Percentiles rank a stretch among this genome's conserved stretches.
These are phyloP conservation scores for Excalfactoria chinensis DNA, from an alignment of 2,113 vertebrate genomes.

Conservation along the genomic window DNA sequence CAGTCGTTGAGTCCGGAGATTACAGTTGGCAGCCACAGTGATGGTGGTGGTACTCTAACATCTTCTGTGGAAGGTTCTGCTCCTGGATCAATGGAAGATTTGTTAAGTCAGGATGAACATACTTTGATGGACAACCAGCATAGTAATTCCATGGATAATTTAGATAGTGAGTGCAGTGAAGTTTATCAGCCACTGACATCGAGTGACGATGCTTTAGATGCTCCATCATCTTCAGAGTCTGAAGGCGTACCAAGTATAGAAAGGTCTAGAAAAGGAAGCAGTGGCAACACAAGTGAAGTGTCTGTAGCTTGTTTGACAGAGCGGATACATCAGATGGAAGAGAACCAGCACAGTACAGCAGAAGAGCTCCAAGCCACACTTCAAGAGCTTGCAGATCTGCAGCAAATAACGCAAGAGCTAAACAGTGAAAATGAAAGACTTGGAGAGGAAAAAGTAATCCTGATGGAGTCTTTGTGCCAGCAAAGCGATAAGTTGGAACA, in stretches of 20 bases:
- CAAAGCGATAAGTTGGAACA: slow-evolving; percentile 93
- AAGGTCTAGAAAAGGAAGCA: slow-evolving; percentile 88
- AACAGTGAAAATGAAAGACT: slow-evolving; percentile 95
- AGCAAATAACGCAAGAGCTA: slow-evolving; percentile 94
- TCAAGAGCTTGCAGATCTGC: slow-evolving; percentile 92
- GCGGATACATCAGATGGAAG: slow-evolving; percentile 96
- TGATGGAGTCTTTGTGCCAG: slow-evolving; percentile 95
- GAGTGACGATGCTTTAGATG: slow-evolving; percentile 93
- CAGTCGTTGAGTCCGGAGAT: slow-evolving; percentile 88
- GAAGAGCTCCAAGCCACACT: slow-evolving; percentile 95
- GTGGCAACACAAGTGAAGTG: slow-evolving; percentile 89
- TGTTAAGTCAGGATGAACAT: slow-evolving; percentile 86
- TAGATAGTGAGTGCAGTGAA: slow-evolving; percentile 95
- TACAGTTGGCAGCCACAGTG: slow-evolving; percentile 83
- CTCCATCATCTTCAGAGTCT: slow-evolving; percentile 90
- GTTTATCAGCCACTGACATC: slow-evolving; percentile 94
- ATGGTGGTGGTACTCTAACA: slow-evolving; percentile 86
- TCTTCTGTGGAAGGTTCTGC: slow-evolving; percentile 94
- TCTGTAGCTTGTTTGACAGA: slow-evolving; percentile 94
- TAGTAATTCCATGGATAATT: slow-evolving; percentile 92
- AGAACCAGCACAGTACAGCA: slow-evolving; percentile 94
- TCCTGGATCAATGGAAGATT: slow-evolving; percentile 93
- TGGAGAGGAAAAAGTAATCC: slow-evolving; percentile 92
- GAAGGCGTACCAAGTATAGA: slow-evolving; percentile 88
- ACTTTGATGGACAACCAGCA: slow-evolving; percentile 88